Evolutionary conservation across 2,888 invertebrate species (phyloP), one percentile per base, ranked within the genome.

Genomic region (Heliconius ismenius): DNA sequence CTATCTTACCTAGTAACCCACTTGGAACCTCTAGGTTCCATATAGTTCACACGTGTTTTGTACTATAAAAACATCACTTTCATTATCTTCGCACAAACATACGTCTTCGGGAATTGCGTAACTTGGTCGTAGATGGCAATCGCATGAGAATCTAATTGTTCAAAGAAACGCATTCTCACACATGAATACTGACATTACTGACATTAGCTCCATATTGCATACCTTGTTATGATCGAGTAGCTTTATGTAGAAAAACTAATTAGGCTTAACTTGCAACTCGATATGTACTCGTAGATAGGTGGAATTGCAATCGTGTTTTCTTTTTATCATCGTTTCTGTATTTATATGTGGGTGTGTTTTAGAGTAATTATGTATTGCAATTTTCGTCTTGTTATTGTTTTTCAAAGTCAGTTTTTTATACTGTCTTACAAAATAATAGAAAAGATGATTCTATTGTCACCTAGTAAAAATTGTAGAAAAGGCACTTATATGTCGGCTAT

Each of bases 81-180:
- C 90, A 87, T 90, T 92, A 89, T 90, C 89, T 91, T 83, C 80
- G 81, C 83, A 85, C 83, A 49, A 49, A 83, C 85, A 90, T 86
- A 88, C 90, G 91, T 91, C 91, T 91, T 89, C 90, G 80, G 83
- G 84, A 78, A 81, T 93, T 93, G 91, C 92, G 90, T 89, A 92
- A 93, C 84, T 80, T 81, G 86, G 86, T 87, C 83, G 79, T 81
- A 79, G 92, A 91, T 91, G 89, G 87, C 90, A 90, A 92, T 91
- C 91, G 87, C 89, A 90, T 92, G 92, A 88, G 92, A 92, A 92
- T 82, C 81, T 81, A 81, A 91, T 92, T 92, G 91, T 91, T 87
- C 80, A 78, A 73, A 82, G 82, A 82, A 83, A 82, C 81, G 79
- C 84, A 88, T 91, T 92, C 92, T 89, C 93, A 92, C 91, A 92